These are phyloP conservation scores for Thelaira solivaga DNA, from an alignment of 2,888 invertebrate genomes.

Conservation along the genomic window DNA sequence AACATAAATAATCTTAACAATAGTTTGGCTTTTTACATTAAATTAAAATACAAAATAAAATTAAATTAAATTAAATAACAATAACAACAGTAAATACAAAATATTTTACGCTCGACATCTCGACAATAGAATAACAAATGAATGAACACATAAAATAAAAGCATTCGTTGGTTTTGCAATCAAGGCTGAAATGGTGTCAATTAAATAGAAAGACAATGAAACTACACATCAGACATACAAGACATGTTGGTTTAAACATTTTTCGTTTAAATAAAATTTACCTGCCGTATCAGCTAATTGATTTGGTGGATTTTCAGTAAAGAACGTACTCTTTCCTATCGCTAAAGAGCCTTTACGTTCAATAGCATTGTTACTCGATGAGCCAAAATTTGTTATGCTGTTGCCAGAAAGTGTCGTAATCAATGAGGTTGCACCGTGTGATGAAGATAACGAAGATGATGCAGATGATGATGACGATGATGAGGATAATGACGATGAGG, in stretches of 20 bases:
- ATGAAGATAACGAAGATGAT: conserved; percentile 69
- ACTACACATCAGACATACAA: too few relatives aligned
- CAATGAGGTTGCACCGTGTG: conserved; percentile 66
- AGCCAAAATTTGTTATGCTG: conserved; percentile 66
- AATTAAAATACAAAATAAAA: too few relatives aligned
- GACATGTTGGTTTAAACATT: too few relatives aligned
- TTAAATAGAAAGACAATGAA: neutral
- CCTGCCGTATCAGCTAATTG: conserved; percentile 73
- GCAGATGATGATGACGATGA: too few relatives aligned
- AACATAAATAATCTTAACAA: conserved; percentile 25
- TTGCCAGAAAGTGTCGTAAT: conserved; percentile 67
- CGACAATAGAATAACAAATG: conserved; percentile 57
- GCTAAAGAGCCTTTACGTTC: conserved; percentile 75
- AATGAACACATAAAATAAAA: conserved; percentile 57
- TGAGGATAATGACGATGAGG: conserved; percentile 65
- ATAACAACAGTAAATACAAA: neutral
- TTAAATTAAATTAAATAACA: conserved; percentile 18
- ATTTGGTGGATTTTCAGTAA: conserved; percentile 77
- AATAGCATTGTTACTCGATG: conserved; percentile 65
- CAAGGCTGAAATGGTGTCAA: conserved; percentile 47
- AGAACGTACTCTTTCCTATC: conserved; percentile 77
- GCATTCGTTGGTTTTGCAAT: conserved; percentile 48
- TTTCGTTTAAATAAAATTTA: conserved; percentile 61
- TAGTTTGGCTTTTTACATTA: conserved; percentile 53
- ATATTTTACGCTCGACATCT: conserved; percentile 64